These are phyloP conservation scores for Amphiprion percula DNA, from an alignment of 2,113 vertebrate genomes.

Conservation along the genomic window DNA sequence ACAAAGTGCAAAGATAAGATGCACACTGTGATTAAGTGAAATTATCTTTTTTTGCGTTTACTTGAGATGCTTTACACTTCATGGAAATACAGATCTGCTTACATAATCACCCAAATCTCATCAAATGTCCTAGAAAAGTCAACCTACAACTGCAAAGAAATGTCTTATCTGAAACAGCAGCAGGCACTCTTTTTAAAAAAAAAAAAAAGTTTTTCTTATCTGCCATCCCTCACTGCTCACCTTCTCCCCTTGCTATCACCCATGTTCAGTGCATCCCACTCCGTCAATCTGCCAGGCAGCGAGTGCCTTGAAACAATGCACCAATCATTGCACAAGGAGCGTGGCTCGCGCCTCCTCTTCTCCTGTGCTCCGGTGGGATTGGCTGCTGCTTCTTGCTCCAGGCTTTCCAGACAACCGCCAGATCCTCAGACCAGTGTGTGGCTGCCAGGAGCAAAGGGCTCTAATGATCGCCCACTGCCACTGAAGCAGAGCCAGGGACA, in stretches of 20 bases:
- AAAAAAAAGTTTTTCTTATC: not conserved
- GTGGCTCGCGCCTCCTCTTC: slow-evolving; percentile 35
- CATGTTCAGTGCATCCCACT: slow-evolving; percentile 46
- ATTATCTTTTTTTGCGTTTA: not conserved
- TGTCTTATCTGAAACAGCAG: slow-evolving; percentile 52
- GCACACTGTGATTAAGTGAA: no score
- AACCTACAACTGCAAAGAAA: slow-evolving; percentile 35
- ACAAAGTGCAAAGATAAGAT: not conserved
- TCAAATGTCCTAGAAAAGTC: slow-evolving; percentile 40
- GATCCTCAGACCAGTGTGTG: slow-evolving; percentile 50
- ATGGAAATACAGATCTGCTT: not conserved
- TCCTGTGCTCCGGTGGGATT: slow-evolving; percentile 60
- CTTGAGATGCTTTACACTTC: not conserved
- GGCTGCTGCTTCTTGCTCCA: slow-evolving; percentile 48
- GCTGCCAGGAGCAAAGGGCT: slow-evolving; percentile 60
- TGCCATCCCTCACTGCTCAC: slow-evolving; percentile 40
- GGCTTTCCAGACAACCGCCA: slow-evolving; percentile 56
- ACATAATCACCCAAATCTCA: slow-evolving; percentile 28
- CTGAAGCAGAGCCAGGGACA: slow-evolving; percentile 63
- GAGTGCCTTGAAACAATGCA: slow-evolving; percentile 65
- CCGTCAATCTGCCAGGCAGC: slow-evolving; percentile 58
- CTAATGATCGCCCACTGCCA: slow-evolving; percentile 66
- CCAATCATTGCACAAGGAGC: slow-evolving; percentile 58
- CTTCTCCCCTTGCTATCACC: slow-evolving; percentile 49
- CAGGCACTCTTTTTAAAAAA: slow-evolving; percentile 13